Base-by-base conservation (phyloP, 2,113 vertebrate species). In the Lepidiolamprologus cunningtoni region DNA sequence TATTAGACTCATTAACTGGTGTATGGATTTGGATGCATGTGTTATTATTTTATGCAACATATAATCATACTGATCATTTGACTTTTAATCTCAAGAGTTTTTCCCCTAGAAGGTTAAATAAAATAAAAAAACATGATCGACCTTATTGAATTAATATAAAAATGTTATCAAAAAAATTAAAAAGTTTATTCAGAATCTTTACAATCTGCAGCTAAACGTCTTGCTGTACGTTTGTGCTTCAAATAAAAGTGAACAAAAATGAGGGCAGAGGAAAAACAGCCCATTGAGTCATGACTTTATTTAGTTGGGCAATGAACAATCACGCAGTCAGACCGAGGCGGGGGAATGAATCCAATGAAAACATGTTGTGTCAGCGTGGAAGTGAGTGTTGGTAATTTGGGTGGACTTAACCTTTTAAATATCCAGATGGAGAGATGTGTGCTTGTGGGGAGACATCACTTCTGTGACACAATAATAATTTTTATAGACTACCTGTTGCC, bases 101-200 rank as follows among this genome's bases (percentile, higher is more conserved):
- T 37, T 0, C 2, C 16, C 4, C 33, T 66, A 66, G 19, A 37
- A 37, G 10, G 33, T 66, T 66, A 8, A 66, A 66, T n/a, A 1
- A 21, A 21, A 2, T 19, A n/a, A 57, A 54, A 53, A 37, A 63
- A 3, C 2, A 66, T 66, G 61, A 37, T 66, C 19, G 1, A 66
- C 10, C 10, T 66, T 21, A 5, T 0, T 66, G 61, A 66, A 66
- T 66, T 37, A 5, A 66, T 66, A 37, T 12, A 37, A 37, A 66
- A 37, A 66, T 37, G 1, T 66, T n/a, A 63, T 1, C 35, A 68
- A 68, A 68, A 9, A 1, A 5, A 0, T 1, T 0, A 12, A 21
- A 40, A 40, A 0, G 3, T 26, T 0, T 2, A 73, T 26, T 45
- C 13, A 10, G 37, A 26, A 26, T 26, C 68, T 45, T 73, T 73